These are phyloP conservation scores for Sparidentex hasta DNA, from an alignment of 2,797 vertebrate species.

Conservation along the genomic window DNA sequence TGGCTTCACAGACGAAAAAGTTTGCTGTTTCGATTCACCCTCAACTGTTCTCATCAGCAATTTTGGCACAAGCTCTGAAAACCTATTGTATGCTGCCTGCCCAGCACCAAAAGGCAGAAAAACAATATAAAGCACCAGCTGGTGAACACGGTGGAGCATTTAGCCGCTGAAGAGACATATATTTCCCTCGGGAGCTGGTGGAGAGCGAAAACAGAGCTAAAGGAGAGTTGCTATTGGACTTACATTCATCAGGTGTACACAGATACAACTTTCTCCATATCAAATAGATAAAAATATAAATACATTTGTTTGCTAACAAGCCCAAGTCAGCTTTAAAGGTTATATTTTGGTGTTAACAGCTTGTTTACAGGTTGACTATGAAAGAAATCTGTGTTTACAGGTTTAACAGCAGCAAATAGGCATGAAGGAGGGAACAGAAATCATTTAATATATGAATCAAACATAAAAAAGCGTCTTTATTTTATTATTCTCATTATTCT, in stretches of 20 bases:
- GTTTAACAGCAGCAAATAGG: not conserved
- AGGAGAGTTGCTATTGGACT: not conserved
- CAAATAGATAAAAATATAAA: not conserved
- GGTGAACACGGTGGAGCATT: not conserved
- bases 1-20: not conserved
- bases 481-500: not conserved
- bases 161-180: not conserved
- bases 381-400: not conserved
- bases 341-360: not conserved
- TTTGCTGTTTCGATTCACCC: not conserved
- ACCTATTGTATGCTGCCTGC: not conserved
- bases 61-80: constrained; percentile 2
- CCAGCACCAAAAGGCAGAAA: not conserved
- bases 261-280: too few species aligned
- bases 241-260: too few species aligned
- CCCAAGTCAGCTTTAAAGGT: not conserved
- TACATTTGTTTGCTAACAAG: not conserved
- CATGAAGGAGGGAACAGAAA: not conserved
- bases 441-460: not conserved
- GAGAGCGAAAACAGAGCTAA: not conserved
- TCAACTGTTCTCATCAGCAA: not conserved
- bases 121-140: not conserved
- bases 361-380: too few species aligned
- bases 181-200: not conserved
- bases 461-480: not conserved